These are phyloP conservation scores for Pelodytes ibericus DNA, from an alignment of 2,797 vertebrate genomes.

Conservation along the genomic window DNA sequence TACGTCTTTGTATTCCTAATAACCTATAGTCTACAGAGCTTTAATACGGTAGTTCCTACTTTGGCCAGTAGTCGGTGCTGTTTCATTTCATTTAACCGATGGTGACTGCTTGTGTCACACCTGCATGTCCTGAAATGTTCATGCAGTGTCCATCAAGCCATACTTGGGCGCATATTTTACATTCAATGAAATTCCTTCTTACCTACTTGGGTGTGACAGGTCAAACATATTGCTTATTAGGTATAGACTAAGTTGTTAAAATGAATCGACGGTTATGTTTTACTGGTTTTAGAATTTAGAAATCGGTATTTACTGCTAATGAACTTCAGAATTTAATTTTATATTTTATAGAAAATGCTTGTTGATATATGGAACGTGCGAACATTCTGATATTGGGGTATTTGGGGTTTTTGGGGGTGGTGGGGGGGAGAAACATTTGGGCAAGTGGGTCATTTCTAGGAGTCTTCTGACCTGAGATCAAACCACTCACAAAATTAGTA, in stretches of 20 bases:
- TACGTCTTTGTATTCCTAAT: too few species aligned
- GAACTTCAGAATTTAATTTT: too few species aligned
- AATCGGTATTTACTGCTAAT: too few species aligned
- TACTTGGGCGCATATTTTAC: conserved; percentile 7
- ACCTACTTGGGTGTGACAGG: not conserved
- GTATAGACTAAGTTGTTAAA: not conserved
- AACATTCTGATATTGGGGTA: not conserved
- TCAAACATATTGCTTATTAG: not conserved
- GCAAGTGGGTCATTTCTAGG: not conserved
- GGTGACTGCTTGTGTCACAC: not conserved
- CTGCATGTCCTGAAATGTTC: conserved; percentile 35
- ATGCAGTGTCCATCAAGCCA: not conserved
- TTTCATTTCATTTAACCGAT: conserved; percentile 28
- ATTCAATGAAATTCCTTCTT: not conserved
- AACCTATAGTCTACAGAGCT: too few species aligned
- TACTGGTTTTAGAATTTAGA: too few species aligned
- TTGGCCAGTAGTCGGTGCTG: conserved; percentile 62
- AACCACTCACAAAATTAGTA: not conserved
- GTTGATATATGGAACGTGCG: not conserved
- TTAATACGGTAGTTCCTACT: not conserved
- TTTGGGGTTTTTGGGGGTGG: too few species aligned
- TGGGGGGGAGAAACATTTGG: not conserved
- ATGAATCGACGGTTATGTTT: not conserved
- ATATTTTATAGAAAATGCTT: too few species aligned
- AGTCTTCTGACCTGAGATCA: not conserved